Evolutionary conservation across 2,797 vertebrate genomes (phyloP).

Genomic region (Pelodytes ibericus): DNA sequence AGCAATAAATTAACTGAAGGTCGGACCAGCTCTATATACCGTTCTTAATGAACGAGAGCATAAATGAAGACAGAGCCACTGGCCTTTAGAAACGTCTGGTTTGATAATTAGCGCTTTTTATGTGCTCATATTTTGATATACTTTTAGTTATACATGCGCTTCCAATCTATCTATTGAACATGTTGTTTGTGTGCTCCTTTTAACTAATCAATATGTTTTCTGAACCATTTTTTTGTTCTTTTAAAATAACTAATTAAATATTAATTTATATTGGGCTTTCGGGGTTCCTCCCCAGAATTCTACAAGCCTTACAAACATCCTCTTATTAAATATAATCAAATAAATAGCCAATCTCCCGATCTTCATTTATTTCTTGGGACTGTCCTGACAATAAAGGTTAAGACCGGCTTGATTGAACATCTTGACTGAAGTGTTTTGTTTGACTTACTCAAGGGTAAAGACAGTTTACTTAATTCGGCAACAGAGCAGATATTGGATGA

Average conservation of each 20-base stretch:
- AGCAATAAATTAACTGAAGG: too few species aligned
- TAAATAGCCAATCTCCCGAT: background rate
- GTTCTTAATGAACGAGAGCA: too few species aligned
- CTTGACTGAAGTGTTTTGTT: background rate
- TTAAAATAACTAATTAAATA: background rate
- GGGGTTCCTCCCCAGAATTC: background rate
- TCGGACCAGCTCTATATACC: too few species aligned
- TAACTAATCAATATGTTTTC: background rate
- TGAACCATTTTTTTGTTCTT: background rate
- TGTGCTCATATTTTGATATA: too few species aligned
- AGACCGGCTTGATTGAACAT: background rate
- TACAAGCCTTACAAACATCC: background rate
- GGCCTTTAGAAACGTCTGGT: too few species aligned
- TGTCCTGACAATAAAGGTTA: conserved; percentile 8
- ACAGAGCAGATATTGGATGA: background rate
- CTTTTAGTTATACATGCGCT: too few species aligned
- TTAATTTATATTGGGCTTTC: background rate
- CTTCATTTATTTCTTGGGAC: background rate
- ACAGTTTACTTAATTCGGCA: conserved; percentile 3
- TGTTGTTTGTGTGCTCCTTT: too few species aligned
- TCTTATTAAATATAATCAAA: too few species aligned
- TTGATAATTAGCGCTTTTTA: too few species aligned
- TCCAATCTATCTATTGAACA: too few species aligned
- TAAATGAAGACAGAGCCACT: too few species aligned
- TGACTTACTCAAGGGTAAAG: background rate